Evolutionary conservation across 2,888 invertebrate genomes (phyloP), one percentile per base, ranked within the genome.

Genomic region (Hirtodrosophila cameraria): DNA sequence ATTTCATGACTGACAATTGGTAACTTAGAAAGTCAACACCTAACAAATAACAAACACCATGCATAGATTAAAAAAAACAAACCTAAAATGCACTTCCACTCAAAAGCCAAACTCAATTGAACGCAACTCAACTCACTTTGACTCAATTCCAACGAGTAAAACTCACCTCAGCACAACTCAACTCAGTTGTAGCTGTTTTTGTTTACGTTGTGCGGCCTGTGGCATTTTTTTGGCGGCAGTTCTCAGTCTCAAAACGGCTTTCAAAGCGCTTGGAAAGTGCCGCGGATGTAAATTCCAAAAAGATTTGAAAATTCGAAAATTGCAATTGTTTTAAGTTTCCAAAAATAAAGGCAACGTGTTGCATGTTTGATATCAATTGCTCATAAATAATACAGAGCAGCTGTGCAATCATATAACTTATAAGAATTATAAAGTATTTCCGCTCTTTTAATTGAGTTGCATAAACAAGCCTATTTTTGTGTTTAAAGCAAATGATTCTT

Each of bases 231-330:
- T 62, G 63, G 60, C 74, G 68, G 57, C 49, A 49, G 54, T 67
- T 63, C 73, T 88, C 88, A 90, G 90, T 90, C 88, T 87, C 82
- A 84, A 87, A 89, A 84, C 88, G 88, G 88, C 88, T 78, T 86
- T 89, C 86, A 76, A 67, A 79, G 87, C 81, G 86, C 77, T 75
- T 58, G 69, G 58, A 31, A 49, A 42, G 57, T 72, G 72, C 57
- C 72, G 76, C 76, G 75, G 76, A 58, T 50, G 42, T 61, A 60
- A 73, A 46, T n/a, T n/a, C n/a, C n/a, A n/a, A n/a, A n/a, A n/a
- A n/a, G n/a, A n/a, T n/a, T n/a, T 30, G 27, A 38, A 52, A 48
- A 48, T 46, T 33, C 2, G n/a, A 1, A 3, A 31, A 16, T 30
- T 23, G 7, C 9, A 13, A n/a, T 5, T 11, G 1, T n/a, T 31